These are phyloP conservation scores for Callipepla californica DNA, from an alignment of 2,113 vertebrate genomes.

Conservation along the genomic window DNA sequence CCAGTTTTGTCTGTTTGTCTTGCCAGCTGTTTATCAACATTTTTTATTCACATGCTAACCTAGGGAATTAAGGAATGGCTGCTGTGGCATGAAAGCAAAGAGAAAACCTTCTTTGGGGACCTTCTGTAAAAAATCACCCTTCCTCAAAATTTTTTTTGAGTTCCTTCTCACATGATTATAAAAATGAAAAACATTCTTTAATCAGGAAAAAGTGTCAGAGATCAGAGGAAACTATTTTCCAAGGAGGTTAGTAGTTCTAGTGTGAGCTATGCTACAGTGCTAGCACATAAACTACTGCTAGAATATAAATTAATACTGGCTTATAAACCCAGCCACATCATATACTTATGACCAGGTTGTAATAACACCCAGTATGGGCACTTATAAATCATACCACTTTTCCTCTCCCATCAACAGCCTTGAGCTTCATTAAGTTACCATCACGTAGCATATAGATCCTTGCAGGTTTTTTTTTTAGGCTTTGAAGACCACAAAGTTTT, in stretches of 20 bases:
- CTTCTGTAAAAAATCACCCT: neutral
- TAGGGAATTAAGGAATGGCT: neutral
- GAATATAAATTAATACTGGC: neutral
- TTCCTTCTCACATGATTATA: neutral
- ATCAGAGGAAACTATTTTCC: constrained; percentile 26
- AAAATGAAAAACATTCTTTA: neutral
- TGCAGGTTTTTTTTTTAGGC: neutral
- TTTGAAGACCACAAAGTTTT: neutral
- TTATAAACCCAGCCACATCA: fast-evolving
- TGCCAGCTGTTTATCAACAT: neutral
- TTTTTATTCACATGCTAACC: constrained; percentile 10
- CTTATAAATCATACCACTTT: neutral
- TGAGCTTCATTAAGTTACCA: neutral
- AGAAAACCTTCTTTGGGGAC: neutral
- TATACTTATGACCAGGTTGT: neutral
- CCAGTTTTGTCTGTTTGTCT: neutral
- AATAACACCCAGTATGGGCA: neutral
- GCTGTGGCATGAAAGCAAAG: constrained; percentile 7
- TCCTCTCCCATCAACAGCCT: neutral
- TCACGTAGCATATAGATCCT: neutral
- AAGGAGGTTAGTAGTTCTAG: neutral
- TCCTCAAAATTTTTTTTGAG: neutral
- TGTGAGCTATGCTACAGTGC: neutral
- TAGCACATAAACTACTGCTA: neutral
- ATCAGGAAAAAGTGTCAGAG: neutral